Evolutionary conservation across 1,140 invertebrate species (phyloP).

Genomic region (Drosophila auraria): DNA sequence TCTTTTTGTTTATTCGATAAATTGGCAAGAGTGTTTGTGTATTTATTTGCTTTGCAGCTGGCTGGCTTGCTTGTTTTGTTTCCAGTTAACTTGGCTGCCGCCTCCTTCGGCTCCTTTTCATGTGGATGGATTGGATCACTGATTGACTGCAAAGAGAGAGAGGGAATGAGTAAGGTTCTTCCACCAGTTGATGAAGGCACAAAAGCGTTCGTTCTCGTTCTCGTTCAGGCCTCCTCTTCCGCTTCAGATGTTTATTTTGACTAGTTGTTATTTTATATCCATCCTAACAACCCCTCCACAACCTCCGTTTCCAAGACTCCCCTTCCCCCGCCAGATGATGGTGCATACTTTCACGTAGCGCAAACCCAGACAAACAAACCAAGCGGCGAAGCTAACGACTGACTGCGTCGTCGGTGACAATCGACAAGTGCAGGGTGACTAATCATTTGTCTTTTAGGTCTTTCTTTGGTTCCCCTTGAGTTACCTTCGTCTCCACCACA

Average conservation of each 20-base stretch:
- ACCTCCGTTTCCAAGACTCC: background rate
- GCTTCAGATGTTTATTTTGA: slow-evolving; percentile 32
- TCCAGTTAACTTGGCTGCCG: slow-evolving; percentile 30
- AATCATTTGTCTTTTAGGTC: slow-evolving; percentile 39
- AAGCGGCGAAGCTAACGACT: slow-evolving; percentile 1
- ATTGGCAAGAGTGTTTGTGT: slow-evolving; percentile 63
- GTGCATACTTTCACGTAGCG: slow-evolving; percentile 38
- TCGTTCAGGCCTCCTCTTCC: background rate
- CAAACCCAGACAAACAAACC: slow-evolving; percentile 18
- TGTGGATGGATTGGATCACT: slow-evolving; percentile 53
- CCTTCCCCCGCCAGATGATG: background rate
- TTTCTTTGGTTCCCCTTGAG: slow-evolving; percentile 36
- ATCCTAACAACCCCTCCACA: slow-evolving; percentile 6
- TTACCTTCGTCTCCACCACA: slow-evolving; percentile 15
- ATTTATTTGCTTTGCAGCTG: slow-evolving; percentile 24
- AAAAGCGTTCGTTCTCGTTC: background rate
- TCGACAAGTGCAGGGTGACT: slow-evolving; percentile 59
- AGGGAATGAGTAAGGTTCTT: background rate
- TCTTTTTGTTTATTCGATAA: slow-evolving; percentile 74
- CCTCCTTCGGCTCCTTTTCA: slow-evolving; percentile 20
- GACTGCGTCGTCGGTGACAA: slow-evolving; percentile 5
- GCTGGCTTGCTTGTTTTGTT: slow-evolving; percentile 23
- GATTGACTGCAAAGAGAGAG: slow-evolving; percentile 30
- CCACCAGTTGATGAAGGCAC: slow-evolving; percentile 16
- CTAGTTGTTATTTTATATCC: slow-evolving; percentile 30